Evolutionary conservation across 2,797 vertebrate genomes (phyloP).

Genomic region (Sebastiscus albofasciatus): DNA sequence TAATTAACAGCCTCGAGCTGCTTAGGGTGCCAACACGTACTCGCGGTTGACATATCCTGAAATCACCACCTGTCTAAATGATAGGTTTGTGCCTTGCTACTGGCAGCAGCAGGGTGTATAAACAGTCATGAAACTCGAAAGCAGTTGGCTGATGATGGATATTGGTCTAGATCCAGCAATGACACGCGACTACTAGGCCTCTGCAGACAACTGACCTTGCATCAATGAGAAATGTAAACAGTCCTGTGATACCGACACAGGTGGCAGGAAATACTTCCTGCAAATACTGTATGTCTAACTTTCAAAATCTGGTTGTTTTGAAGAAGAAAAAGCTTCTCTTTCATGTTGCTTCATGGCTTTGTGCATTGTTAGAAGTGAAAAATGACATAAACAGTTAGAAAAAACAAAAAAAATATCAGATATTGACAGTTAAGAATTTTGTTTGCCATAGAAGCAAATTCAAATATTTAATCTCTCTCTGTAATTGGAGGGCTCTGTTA

Average conservation of each 20-base stretch:
- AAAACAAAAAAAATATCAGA: background rate
- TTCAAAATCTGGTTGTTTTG: background rate
- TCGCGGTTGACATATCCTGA: slow-evolving; percentile 53
- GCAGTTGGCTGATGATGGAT: slow-evolving; percentile 42
- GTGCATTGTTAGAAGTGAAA: background rate
- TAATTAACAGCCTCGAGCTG: slow-evolving; percentile 19
- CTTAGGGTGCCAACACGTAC: slow-evolving; percentile 15
- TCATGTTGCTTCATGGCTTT: background rate
- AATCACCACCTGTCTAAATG: slow-evolving; percentile 67
- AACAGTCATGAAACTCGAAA: slow-evolving; percentile 73
- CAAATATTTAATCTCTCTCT: background rate
- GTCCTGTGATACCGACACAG: background rate
- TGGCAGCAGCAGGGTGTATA: slow-evolving; percentile 35
- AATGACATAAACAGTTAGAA: background rate
- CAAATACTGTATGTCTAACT: background rate
- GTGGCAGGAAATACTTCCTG: background rate
- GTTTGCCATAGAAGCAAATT: background rate
- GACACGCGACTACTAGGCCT: slow-evolving; percentile 29
- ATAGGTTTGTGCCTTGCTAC: slow-evolving; percentile 14
- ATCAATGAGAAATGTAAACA: slow-evolving; percentile 44
- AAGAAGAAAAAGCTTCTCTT: background rate
- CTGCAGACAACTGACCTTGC: slow-evolving; percentile 27
- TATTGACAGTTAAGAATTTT: background rate
- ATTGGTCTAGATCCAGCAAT: slow-evolving; percentile 55
- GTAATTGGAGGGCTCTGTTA: background rate